Conservation (phyloP, 2,113 vertebrate species). For the Oreamnos americanus region DNA sequence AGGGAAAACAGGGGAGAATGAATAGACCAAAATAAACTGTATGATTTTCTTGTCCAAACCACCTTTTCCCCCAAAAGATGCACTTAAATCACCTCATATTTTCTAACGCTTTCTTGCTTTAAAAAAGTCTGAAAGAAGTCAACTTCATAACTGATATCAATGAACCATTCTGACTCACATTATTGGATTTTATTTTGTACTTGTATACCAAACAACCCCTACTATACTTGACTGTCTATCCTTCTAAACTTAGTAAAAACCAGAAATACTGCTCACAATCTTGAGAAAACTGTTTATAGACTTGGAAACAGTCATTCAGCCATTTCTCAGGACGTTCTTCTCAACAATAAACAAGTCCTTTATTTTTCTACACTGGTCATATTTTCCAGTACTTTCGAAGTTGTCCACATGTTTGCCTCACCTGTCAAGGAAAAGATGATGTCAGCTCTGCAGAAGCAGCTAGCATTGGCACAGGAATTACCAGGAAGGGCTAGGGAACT, state of each 20-base stretch:
- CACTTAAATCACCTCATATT: slow-evolving; percentile 4
- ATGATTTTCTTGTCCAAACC: background rate
- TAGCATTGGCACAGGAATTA: background rate
- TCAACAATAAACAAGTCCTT: background rate
- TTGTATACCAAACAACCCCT: background rate
- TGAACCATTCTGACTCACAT: background rate
- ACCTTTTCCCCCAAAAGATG: background rate
- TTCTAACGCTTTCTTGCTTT: background rate
- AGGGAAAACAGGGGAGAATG: background rate
- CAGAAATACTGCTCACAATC: background rate
- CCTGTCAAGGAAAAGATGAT: background rate
- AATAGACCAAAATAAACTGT: slow-evolving; percentile 33
- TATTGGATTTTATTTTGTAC: slow-evolving; percentile 19
- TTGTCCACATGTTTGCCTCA: background rate
- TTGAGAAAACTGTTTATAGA: slow-evolving; percentile 27
- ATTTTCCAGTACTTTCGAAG: background rate
- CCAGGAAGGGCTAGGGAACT: background rate
- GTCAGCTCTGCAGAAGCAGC: background rate
- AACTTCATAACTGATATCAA: background rate
- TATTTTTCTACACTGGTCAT: background rate
- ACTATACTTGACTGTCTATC: background rate
- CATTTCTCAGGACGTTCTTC: background rate
- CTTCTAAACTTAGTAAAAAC: slow-evolving; percentile 12
- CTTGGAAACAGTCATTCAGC: background rate
- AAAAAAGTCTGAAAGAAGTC: background rate